Conservation (phyloP, 2,888 invertebrate species). For the Leucophenga montana region DNA sequence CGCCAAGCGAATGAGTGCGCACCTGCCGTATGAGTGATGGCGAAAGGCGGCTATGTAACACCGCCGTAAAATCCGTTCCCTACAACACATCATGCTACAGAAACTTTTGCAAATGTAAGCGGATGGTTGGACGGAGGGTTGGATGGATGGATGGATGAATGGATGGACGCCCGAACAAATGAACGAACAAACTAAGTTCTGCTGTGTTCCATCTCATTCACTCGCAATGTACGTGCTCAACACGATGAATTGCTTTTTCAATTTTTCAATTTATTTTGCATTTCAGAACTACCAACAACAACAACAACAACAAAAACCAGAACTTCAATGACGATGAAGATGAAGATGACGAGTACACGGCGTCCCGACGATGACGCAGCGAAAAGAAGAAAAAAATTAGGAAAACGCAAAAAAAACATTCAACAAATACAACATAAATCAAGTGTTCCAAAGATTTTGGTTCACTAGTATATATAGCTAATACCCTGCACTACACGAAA, state of each 20-base stretch:
- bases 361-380: not conserved
- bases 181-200: too few relatives aligned
- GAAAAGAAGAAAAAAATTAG: not conserved
- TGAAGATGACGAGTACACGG: too few relatives aligned
- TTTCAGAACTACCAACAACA: constrained; percentile 31
- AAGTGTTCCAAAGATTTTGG: too few relatives aligned
- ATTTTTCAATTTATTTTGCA: constrained; percentile 65
- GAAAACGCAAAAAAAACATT: not conserved
- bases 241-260: constrained; percentile 65
- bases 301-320: not conserved
- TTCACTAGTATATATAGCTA: too few relatives aligned
- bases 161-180: not conserved
- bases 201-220: too few relatives aligned
- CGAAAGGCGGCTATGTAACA: not conserved
- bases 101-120: not conserved
- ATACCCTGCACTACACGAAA: too few relatives aligned
- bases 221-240: constrained; percentile 57
- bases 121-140: not conserved
- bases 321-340: too few relatives aligned
- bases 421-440: not conserved
- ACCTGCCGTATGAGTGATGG: constrained; percentile 4
- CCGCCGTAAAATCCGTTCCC: too few relatives aligned
- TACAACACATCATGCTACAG: too few relatives aligned
- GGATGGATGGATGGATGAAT: not conserved
- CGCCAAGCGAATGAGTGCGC: not conserved